Base-by-base conservation (phyloP, 2,113 vertebrate genomes). In the Himantopus leucocephalus region DNA sequence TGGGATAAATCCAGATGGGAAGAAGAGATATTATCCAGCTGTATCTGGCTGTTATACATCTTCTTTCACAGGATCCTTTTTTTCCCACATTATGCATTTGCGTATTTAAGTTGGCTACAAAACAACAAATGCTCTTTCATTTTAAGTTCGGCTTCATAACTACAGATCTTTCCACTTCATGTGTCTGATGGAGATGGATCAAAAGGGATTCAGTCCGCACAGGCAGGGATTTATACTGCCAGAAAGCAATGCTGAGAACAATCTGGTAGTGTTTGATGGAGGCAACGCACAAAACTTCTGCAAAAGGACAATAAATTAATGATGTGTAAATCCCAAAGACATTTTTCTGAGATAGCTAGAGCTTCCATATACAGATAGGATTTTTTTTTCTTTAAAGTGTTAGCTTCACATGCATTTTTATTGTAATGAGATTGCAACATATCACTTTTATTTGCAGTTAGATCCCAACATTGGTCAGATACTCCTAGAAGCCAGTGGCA, bases 51-150 rank as follows among this genome's bases (percentile, higher is more conserved):
- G 48, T 41, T 67, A 21, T 2, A 80, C 8, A 30, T 20, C 23
- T 55, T 77, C 12, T 77, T 83, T 86, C 59, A 71, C 39, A 37
- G 41, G 37, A 72, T 43, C 6, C 37, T 37, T 71, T 90, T 90
- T 63, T 70, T 34, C 4, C 60, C 23, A 14, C 1, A 1, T 62
- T 71, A 37, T 9, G 30, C 24, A 64, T 0, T 0, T 27, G 21
- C 1, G 2, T 50, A 56, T 87, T 92, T 75, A 85, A 48, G 58
- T 58, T 72, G 34, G 14, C 82, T 82, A 48, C 48, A 82, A 68
- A 94, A 32, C 35, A 68, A 60, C 19, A 85, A 87, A 90, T 41
- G 9, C 7, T 71, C 29, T 63, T 96, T 55, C 32, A 32, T 88
- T 94, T 85, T 34, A 68, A 87, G 34, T 82, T 88, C 0, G 0